Percentiles rank a stretch among this genome's conserved stretches.
These are phyloP conservation scores for Imbricaverruca yamaguchii DNA, from an alignment of 2,888 invertebrate species.

Conservation along the genomic window DNA sequence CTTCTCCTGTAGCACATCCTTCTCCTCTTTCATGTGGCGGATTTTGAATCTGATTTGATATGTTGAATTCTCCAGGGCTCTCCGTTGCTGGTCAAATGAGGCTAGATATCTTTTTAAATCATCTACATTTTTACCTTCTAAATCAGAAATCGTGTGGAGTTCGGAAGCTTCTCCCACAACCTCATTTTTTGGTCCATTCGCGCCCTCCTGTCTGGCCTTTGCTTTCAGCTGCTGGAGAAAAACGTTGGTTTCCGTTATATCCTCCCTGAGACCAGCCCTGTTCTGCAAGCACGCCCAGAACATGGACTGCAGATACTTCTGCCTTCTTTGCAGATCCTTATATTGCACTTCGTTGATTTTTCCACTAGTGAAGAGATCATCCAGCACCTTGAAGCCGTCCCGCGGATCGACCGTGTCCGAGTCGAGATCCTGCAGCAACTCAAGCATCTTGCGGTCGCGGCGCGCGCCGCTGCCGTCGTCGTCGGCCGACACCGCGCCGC, in stretches of 20 bases:
- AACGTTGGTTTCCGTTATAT: background rate
- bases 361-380: constrained; percentile 6
- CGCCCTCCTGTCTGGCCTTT: background rate
- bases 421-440: background rate
- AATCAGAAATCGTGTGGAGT: background rate
- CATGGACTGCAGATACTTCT: constrained; percentile 10
- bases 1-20: background rate
- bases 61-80: background rate
- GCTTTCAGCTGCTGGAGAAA: background rate
- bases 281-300: background rate
- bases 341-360: background rate
- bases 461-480: background rate
- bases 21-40: background rate
- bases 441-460: background rate
- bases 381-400: background rate
- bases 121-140: background rate
- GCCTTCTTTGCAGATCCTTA: background rate
- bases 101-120: background rate
- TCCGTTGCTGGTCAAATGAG: background rate
- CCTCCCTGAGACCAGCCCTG: background rate
- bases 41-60: constrained; percentile 1
- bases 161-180: background rate
- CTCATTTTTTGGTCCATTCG: no score
- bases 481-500: background rate
- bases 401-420: background rate